Evolutionary conservation across 2,888 invertebrate genomes (phyloP).

Genomic region (Eucriotettix oculatus): DNA sequence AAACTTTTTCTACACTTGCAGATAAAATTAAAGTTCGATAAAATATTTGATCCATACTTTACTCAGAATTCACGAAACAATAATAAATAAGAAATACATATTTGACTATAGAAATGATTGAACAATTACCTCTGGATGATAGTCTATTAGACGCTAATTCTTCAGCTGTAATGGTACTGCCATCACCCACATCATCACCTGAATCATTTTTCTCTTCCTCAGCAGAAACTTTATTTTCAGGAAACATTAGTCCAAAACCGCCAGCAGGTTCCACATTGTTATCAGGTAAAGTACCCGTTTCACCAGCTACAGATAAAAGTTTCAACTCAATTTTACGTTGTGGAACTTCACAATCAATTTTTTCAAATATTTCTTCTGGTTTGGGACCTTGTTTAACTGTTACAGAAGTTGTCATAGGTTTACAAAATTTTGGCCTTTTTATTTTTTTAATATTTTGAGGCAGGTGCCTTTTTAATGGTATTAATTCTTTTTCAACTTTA

Average conservation of each 20-base stretch:
- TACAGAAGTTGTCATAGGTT: constrained; percentile 17
- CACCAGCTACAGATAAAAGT: constrained; percentile 19
- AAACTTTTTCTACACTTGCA: too few species aligned
- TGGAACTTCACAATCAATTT: constrained; percentile 25
- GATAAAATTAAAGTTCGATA: too few species aligned
- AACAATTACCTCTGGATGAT: constrained; percentile 34
- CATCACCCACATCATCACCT: constrained; percentile 18
- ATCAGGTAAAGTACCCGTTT: not conserved
- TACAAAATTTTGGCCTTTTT: constrained; percentile 39
- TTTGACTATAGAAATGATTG: too few species aligned
- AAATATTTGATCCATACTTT: too few species aligned
- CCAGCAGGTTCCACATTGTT: constrained; percentile 14
- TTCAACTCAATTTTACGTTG: constrained; percentile 36
- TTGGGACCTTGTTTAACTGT: constrained; percentile 20
- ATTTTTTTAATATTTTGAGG: constrained; percentile 29
- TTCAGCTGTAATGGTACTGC: constrained; percentile 35
- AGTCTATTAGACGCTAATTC: constrained; percentile 52
- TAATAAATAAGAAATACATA: too few species aligned
- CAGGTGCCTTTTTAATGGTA: constrained; percentile 29
- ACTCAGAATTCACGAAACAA: too few species aligned
- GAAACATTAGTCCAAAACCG: constrained; percentile 21
- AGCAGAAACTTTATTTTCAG: constrained; percentile 12
- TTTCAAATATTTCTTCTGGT: constrained; percentile 38
- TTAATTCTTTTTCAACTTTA: constrained; percentile 18
- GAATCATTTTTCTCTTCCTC: constrained; percentile 17